Conservation (phyloP, 2,113 vertebrate genomes). For the Mobula birostris region DNA sequence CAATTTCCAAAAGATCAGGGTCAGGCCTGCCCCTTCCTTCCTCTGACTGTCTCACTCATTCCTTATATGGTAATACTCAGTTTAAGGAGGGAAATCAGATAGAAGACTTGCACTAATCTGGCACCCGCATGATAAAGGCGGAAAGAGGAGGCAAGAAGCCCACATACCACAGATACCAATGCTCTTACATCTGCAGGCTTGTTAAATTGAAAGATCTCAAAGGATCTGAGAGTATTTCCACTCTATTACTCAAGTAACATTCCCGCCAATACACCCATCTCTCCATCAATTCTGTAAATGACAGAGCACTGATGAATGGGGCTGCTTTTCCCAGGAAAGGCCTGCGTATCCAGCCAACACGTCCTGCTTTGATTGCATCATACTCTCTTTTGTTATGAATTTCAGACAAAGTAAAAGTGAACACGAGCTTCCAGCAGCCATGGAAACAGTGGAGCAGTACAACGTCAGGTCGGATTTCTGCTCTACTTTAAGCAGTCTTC, state of each 20-base stretch:
- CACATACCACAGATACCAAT: neutral
- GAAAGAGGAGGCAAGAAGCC: neutral
- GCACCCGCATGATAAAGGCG: neutral
- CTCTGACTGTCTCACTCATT: neutral
- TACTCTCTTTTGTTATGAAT: neutral
- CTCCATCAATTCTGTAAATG: neutral
- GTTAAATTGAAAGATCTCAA: neutral
- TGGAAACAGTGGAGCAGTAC: neutral
- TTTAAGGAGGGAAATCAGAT: neutral
- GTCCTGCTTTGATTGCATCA: neutral
- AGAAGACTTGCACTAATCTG: neutral
- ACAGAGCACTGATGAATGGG: neutral
- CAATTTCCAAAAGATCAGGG: neutral
- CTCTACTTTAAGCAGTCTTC: neutral
- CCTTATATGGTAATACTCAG: constrained; percentile 34
- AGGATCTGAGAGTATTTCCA: neutral
- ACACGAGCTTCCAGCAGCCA: neutral
- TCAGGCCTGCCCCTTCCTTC: neutral
- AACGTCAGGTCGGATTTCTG: neutral
- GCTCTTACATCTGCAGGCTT: neutral
- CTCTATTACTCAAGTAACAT: neutral
- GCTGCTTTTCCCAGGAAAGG: neutral
- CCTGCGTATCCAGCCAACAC: neutral
- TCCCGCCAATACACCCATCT: neutral
- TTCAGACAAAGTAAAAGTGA: too few relatives aligned